Evolutionary conservation across 1,140 invertebrate genomes (phyloP).

Genomic region (Neodiprion fabricii): DNA sequence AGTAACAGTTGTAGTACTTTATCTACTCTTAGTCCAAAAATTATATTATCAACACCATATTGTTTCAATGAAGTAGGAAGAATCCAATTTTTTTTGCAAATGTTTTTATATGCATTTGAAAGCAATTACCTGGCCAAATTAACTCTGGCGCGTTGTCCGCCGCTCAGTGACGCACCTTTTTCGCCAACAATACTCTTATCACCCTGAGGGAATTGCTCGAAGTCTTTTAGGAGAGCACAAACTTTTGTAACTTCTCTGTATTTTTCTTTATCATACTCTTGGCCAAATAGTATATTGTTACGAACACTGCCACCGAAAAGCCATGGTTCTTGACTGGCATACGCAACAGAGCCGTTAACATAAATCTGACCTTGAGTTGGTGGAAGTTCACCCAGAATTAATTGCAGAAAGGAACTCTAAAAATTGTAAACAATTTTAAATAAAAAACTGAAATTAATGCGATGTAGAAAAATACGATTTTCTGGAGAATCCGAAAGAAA

Average conservation of each 20-base stretch:
- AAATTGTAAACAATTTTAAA: slow-evolving; percentile 32
- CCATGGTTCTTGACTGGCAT: slow-evolving; percentile 82
- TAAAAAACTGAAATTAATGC: slow-evolving; percentile 17
- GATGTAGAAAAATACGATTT: background rate
- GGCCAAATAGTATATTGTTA: slow-evolving; percentile 85
- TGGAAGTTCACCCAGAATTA: slow-evolving; percentile 74
- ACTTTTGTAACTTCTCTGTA: slow-evolving; percentile 68
- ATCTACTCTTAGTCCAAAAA: too few species aligned
- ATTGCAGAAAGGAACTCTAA: slow-evolving; percentile 78
- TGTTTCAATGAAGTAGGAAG: too few species aligned
- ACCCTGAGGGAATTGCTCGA: slow-evolving; percentile 66
- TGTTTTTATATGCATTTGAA: too few species aligned
- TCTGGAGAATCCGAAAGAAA: background rate
- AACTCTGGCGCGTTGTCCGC: slow-evolving; percentile 77
- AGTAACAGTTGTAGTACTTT: too few species aligned
- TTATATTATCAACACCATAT: too few species aligned
- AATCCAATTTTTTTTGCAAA: too few species aligned
- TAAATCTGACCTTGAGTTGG: slow-evolving; percentile 66
- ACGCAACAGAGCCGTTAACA: slow-evolving; percentile 70
- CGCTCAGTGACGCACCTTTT: slow-evolving; percentile 74
- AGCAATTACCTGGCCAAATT: slow-evolving; percentile 62
- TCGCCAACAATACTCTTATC: slow-evolving; percentile 78
- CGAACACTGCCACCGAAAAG: slow-evolving; percentile 69
- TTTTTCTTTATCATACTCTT: slow-evolving; percentile 67
- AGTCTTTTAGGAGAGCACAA: slow-evolving; percentile 66